These are phyloP conservation scores for Calliopsis andreniformis DNA, from an alignment of 1,140 invertebrate genomes.

Conservation along the genomic window DNA sequence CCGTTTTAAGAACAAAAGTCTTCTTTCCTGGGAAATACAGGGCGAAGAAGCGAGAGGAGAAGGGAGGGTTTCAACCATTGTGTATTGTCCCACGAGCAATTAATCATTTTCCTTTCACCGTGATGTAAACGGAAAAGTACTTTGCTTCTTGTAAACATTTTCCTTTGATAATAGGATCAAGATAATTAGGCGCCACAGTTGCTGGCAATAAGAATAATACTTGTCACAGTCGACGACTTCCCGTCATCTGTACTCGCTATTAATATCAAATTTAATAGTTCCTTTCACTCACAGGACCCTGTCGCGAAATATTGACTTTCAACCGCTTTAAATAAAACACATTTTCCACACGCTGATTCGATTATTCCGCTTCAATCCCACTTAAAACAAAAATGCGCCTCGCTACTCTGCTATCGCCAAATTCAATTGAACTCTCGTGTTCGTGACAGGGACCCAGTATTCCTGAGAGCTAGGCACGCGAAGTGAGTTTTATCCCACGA, in stretches of 20 bases:
- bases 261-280: not conserved
- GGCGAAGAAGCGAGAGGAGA: not conserved
- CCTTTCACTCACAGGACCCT: too few relatives aligned
- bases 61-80: slow-evolving; percentile 1
- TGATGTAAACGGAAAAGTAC: not conserved
- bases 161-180: not conserved
- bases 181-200: slow-evolving; percentile 17
- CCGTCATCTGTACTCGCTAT: too few relatives aligned
- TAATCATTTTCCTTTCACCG: slow-evolving; percentile 23
- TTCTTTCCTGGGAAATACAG: slow-evolving; percentile 14
- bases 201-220: not conserved
- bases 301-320: too few relatives aligned
- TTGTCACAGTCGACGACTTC: fast-evolving
- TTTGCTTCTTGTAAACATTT: slow-evolving; percentile 28
- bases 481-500: too few relatives aligned
- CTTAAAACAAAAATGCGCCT: not conserved
- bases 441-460: too few relatives aligned
- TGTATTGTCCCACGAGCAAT: slow-evolving; percentile 21
- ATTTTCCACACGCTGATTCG: not conserved
- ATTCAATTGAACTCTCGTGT: too few relatives aligned
- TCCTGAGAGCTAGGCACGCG: too few relatives aligned
- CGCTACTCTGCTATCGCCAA: not conserved
- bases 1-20: slow-evolving; percentile 55
- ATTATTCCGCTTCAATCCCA: not conserved
- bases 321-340: slow-evolving; percentile 1